Conservation (phyloP, 2,888 invertebrate species). For the Panzeria rudis region DNA sequence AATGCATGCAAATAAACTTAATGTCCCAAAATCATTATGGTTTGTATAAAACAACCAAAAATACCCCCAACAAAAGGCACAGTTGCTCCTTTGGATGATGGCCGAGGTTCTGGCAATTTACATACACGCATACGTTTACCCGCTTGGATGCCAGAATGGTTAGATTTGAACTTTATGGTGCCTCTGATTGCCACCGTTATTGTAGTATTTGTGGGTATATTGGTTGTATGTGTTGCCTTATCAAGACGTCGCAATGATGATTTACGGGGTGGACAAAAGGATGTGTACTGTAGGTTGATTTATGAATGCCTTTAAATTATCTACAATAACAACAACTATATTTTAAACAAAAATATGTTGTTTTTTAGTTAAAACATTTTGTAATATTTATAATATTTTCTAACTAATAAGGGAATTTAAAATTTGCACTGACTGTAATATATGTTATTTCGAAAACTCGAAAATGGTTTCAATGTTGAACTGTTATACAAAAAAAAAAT, state of each 20-base stretch:
- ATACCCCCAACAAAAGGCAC: conserved; percentile 86
- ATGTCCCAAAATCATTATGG: conserved; percentile 46
- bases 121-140: conserved; percentile 85
- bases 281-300: conserved; percentile 89
- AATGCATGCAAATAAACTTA: conserved; percentile 53
- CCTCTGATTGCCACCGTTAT: conserved; percentile 95
- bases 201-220: conserved; percentile 94
- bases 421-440: conserved; percentile 42
- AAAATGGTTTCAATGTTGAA: background rate
- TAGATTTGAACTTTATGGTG: conserved; percentile 95
- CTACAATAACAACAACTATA: background rate
- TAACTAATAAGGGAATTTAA: conserved; percentile 23
- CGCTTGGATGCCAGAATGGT: conserved; percentile 93
- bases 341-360: conserved; percentile 3
- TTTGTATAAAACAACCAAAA: conserved; percentile 66
- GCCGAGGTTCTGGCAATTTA: conserved; percentile 83
- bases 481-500: too few species aligned
- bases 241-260: conserved; percentile 92
- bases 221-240: conserved; percentile 95
- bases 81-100: conserved; percentile 90
- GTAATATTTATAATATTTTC: conserved; percentile 3
- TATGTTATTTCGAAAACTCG: background rate
- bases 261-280: conserved; percentile 91
- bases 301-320: conserved; percentile 63
- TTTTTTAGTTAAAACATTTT: conserved; percentile 38